phyloP scores from a whole-genome alignment of 2,797 vertebrate species.

The Argyrosomus regius region DNA sequence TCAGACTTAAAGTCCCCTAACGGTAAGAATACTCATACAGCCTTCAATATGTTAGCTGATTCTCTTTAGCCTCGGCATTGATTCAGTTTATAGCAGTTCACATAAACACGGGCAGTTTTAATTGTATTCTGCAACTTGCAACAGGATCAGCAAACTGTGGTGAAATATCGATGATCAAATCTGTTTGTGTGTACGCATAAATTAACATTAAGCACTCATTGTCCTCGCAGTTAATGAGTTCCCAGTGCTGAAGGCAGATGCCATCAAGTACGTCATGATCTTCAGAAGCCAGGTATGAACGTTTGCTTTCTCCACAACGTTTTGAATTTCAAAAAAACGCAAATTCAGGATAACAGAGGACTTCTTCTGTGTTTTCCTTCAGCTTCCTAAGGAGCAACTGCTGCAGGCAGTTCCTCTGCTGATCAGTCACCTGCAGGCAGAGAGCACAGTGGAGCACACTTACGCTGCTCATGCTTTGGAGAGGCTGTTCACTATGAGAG shows the following conservation, averaged over 20 bases:
- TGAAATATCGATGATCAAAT: neutral
- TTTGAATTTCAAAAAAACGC: neutral
- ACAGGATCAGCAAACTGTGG: neutral
- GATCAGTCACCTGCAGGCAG: slow-evolving; percentile 93
- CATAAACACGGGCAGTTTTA: neutral
- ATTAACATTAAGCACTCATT: neutral
- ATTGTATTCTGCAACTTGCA: neutral
- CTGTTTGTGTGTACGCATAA: neutral
- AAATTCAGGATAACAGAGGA: neutral
- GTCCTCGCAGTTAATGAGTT: slow-evolving; percentile 94
- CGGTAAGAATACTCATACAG: slow-evolving; percentile 80
- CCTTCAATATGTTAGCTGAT: neutral
- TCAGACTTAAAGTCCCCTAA: slow-evolving; percentile 94
- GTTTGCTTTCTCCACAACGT: neutral
- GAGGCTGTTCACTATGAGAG: slow-evolving; percentile 97
- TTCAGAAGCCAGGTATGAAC: slow-evolving; percentile 96
- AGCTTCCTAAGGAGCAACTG: slow-evolving; percentile 98
- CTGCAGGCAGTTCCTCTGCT: slow-evolving; percentile 93
- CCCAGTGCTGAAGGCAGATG: slow-evolving; percentile 98
- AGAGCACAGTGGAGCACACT: slow-evolving; percentile 96
- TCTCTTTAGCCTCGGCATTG: neutral
- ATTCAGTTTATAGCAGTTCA: neutral
- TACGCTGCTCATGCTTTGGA: slow-evolving; percentile 97
- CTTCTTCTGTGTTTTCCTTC: slow-evolving; percentile 21
- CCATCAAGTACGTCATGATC: slow-evolving; percentile 99